phyloP scores from a whole-genome alignment of 2,113 vertebrate genomes.

The Nibea coibor region DNA sequence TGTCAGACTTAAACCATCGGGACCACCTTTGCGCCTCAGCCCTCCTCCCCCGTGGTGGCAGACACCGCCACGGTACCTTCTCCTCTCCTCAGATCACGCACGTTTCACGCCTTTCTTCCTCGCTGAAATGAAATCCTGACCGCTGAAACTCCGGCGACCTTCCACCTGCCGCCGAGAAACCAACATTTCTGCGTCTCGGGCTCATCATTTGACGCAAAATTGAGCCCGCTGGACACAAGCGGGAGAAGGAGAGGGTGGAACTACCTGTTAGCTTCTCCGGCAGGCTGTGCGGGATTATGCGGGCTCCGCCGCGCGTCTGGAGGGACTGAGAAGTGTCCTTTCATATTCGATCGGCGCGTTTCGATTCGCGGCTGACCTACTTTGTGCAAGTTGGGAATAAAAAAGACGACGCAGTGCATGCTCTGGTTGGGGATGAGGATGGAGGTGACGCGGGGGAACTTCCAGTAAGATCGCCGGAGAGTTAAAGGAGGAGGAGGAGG shows the following conservation, averaged over 20 bases:
- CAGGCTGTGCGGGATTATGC: conserved; percentile 2
- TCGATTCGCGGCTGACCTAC: conserved; percentile 45
- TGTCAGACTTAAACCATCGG: conserved; percentile 13
- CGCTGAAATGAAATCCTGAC: background rate
- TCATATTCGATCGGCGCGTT: background rate
- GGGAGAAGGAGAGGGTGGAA: conserved; percentile 14
- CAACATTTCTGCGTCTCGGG: background rate
- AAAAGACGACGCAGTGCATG: background rate
- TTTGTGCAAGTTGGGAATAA: conserved; percentile 45
- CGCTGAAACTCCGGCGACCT: conserved; percentile 41
- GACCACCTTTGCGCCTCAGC: conserved; percentile 16
- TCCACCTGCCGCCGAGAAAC: conserved; percentile 31
- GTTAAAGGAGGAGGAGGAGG: background rate
- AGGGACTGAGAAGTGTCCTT: background rate
- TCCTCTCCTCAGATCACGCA: background rate
- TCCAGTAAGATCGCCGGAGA: conserved; percentile 34
- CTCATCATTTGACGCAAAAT: conserved; percentile 24
- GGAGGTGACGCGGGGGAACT: conserved; percentile 36
- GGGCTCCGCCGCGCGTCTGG: background rate
- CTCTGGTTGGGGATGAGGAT: background rate
- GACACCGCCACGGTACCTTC: background rate
- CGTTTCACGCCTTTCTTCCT: background rate
- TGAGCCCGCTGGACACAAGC: background rate
- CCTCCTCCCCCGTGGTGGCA: background rate
- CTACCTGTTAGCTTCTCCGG: conserved; percentile 72